Conservation (phyloP, 2,113 vertebrate genomes). For the Empidonax alnorum region DNA sequence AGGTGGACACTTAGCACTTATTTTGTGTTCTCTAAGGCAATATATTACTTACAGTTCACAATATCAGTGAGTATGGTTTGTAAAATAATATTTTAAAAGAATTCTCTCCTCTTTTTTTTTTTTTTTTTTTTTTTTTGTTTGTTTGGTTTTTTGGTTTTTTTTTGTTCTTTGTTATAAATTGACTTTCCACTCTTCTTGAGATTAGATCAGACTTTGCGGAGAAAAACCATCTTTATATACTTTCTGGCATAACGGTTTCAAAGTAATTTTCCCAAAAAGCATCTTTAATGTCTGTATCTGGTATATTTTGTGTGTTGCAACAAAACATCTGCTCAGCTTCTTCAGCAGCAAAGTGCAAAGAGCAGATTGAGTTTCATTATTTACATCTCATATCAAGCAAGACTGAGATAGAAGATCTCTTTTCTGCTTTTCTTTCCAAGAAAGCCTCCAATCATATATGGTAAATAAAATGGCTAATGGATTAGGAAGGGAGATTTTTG, state of each 20-base stretch:
- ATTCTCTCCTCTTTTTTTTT: background rate
- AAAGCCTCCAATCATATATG: background rate
- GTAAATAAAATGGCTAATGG: background rate
- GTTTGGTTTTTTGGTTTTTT: background rate
- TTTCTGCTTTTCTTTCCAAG: background rate
- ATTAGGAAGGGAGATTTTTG: background rate
- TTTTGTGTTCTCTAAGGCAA: background rate
- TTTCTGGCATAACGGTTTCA: background rate
- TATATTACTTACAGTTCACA: background rate
- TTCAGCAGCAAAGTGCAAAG: background rate
- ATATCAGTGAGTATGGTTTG: background rate
- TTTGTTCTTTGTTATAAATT: background rate
- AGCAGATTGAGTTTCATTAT: background rate
- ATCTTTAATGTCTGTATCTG: background rate
- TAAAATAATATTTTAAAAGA: background rate
- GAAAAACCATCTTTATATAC: background rate
- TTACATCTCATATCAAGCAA: background rate
- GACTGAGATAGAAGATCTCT: background rate
- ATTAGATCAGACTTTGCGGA: background rate
- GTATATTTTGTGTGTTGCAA: background rate
- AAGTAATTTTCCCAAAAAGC: background rate
- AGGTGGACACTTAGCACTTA: background rate
- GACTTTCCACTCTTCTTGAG: background rate
- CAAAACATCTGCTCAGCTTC: constrained; percentile 1
- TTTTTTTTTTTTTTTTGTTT: background rate